Conservation (phyloP, 1,140 invertebrate species). For the Triops longicaudatus region DNA sequence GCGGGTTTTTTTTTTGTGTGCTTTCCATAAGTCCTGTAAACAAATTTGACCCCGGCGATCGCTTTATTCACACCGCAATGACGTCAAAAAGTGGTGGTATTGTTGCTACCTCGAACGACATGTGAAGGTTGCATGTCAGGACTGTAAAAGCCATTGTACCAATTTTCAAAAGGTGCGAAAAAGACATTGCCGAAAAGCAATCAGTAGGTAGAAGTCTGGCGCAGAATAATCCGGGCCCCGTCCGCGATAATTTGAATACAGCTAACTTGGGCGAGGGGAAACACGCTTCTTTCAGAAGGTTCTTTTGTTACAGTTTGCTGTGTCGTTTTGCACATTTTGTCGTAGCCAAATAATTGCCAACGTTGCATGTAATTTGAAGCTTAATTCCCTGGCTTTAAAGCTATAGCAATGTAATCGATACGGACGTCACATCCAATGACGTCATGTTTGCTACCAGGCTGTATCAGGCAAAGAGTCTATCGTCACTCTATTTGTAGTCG, state of each 20-base stretch:
- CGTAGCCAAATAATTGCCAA: neutral
- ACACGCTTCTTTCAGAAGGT: no score
- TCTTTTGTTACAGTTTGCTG: neutral
- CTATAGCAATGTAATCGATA: neutral
- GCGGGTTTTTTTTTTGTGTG: neutral
- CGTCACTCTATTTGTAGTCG: conserved; percentile 10
- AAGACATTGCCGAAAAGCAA: neutral
- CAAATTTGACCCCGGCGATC: neutral
- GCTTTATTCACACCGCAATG: neutral
- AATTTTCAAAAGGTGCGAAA: neutral
- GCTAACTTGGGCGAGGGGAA: no score
- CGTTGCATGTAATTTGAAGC: neutral
- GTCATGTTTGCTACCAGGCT: conserved; percentile 14
- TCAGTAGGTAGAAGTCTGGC: neutral
- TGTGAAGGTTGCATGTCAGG: neutral
- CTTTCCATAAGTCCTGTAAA: neutral
- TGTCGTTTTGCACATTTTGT: neutral
- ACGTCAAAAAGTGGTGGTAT: neutral
- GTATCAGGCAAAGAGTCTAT: conserved; percentile 5
- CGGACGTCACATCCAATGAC: neutral
- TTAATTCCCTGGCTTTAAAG: neutral
- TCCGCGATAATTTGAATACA: neutral
- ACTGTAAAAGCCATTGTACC: neutral
- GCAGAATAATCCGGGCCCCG: neutral
- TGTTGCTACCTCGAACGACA: neutral